Conservation (phyloP, 2,113 vertebrate genomes). For the Piaya cayana region DNA sequence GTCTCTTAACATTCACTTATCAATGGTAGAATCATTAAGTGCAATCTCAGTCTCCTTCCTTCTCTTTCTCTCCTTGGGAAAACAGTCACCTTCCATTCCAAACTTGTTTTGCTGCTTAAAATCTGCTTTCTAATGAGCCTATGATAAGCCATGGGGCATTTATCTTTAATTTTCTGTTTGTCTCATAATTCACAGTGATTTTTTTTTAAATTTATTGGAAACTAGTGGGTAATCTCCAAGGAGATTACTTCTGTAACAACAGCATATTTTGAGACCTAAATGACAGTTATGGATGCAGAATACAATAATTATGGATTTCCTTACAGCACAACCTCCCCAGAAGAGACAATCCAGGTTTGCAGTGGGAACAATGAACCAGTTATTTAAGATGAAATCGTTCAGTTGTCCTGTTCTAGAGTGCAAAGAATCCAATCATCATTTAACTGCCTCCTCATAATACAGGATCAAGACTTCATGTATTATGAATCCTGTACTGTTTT, state of each 20-base stretch:
- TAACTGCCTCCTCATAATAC: neutral
- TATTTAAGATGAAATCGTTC: neutral
- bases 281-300: neutral
- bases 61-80: neutral
- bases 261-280: neutral
- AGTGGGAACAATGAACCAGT: neutral
- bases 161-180: neutral
- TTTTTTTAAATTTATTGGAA: too few species aligned
- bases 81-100: neutral
- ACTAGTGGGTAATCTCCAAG: neutral
- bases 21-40: neutral
- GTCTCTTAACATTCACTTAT: neutral
- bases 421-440: neutral
- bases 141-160: neutral
- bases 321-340: neutral
- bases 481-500: neutral
- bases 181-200: neutral
- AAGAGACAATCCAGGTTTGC: fast-evolving
- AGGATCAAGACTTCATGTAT: fast-evolving
- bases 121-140: neutral
- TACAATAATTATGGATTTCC: neutral
- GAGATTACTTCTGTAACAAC: neutral
- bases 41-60: neutral
- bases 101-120: neutral
- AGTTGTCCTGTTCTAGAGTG: neutral